Percentiles rank a stretch among this genome's conserved stretches.
These are phyloP conservation scores for Anolis apletophallus DNA, from an alignment of 2,797 vertebrate genomes.

Conservation along the genomic window DNA sequence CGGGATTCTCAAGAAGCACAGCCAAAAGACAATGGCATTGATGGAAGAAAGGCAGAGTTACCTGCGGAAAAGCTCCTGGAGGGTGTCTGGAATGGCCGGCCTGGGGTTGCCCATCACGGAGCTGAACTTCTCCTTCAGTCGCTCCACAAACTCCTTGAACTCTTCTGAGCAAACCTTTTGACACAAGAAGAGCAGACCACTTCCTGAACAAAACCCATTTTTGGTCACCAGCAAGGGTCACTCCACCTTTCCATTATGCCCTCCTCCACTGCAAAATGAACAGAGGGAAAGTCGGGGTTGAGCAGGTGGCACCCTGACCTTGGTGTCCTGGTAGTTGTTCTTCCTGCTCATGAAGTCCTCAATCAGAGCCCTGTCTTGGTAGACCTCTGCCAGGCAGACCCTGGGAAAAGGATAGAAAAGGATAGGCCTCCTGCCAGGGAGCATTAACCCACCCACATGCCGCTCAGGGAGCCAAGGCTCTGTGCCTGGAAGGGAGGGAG, in stretches of 20 bases:
- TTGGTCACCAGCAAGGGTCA: not conserved
- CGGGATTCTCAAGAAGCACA: too few species aligned
- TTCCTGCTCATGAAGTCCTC: slow-evolving; percentile 85
- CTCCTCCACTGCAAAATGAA: not conserved
- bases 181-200: not conserved
- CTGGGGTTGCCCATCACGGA: slow-evolving; percentile 75
- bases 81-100: slow-evolving; percentile 85
- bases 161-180: slow-evolving; percentile 87
- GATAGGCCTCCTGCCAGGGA: not conserved
- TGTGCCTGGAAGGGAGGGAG: too few species aligned
- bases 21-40: too few species aligned
- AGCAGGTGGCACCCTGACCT: slow-evolving; percentile 75
- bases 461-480: not conserved
- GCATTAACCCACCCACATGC: not conserved
- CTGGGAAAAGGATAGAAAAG: slow-evolving; percentile 73
- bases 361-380: slow-evolving; percentile 90
- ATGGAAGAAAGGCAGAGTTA: slow-evolving; percentile 56
- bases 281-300: not conserved
- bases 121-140: slow-evolving; percentile 91
- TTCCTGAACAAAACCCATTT: too few species aligned
- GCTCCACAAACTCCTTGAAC: slow-evolving; percentile 88
- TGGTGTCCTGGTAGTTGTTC: slow-evolving; percentile 82
- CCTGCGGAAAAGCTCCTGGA: slow-evolving; percentile 88
- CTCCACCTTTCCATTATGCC: not conserved
- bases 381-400: slow-evolving; percentile 94